Evolutionary conservation across 1,140 invertebrate genomes (phyloP).

Genomic region (Globodera rostochiensis): DNA sequence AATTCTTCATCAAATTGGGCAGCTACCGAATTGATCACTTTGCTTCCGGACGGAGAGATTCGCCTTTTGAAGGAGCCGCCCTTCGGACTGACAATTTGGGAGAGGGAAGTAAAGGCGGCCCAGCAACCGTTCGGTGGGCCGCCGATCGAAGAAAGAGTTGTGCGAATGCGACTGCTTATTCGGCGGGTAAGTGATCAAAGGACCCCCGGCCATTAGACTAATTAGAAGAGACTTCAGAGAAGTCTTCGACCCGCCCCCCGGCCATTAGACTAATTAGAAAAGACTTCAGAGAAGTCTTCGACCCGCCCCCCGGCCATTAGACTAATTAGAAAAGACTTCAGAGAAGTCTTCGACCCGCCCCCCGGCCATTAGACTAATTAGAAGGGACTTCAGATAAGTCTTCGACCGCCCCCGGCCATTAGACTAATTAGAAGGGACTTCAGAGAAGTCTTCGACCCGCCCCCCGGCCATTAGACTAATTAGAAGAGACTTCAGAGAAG

Average conservation of each 20-base stretch:
- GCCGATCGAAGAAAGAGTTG: neutral
- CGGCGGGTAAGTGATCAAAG: neutral
- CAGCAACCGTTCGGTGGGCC: neutral
- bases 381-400: too few species aligned
- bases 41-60: conserved; percentile 9
- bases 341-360: neutral
- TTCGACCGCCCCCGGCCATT: neutral
- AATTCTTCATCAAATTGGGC: neutral
- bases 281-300: too few species aligned
- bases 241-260: too few species aligned
- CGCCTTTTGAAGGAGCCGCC: conserved; percentile 7
- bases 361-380: neutral
- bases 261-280: neutral
- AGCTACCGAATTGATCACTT: neutral
- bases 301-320: neutral
- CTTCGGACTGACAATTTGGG: neutral
- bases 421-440: neutral
- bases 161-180: neutral
- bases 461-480: neutral
- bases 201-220: neutral
- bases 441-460: neutral
- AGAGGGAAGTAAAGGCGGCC: neutral
- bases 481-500: too few species aligned
- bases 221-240: too few species aligned
- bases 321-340: neutral